These are phyloP conservation scores for Intellagama lesueurii DNA, from an alignment of 2,797 vertebrate genomes.

Conservation along the genomic window DNA sequence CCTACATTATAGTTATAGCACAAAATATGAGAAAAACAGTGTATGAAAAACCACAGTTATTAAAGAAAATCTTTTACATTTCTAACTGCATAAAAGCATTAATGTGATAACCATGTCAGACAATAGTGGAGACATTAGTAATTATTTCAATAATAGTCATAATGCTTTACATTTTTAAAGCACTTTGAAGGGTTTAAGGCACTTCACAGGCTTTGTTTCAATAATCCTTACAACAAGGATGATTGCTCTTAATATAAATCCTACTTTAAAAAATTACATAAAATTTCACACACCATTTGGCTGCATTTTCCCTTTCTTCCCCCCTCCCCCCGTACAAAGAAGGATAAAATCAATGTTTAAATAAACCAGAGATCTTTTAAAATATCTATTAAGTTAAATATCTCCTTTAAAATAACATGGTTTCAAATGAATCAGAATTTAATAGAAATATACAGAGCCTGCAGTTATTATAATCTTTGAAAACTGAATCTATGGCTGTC, in stretches of 20 bases:
- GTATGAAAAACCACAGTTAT: constrained; percentile 9
- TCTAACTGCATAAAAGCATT: not conserved
- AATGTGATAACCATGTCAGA: not conserved
- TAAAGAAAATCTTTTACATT: not conserved
- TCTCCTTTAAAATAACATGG: not conserved
- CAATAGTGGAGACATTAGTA: not conserved
- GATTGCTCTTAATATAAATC: not conserved
- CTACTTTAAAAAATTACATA: not conserved
- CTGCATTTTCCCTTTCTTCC: not conserved
- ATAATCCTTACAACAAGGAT: not conserved
- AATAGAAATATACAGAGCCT: not conserved
- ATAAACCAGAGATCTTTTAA: not conserved
- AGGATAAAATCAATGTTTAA: not conserved
- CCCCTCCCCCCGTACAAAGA: not conserved
- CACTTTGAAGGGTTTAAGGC: not conserved
- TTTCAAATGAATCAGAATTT: not conserved
- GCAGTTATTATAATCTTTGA: not conserved
- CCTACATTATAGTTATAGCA: not conserved
- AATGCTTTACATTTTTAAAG: not conserved
- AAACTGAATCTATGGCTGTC: not conserved
- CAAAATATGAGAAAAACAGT: not conserved
- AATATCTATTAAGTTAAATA: too few relatives aligned
- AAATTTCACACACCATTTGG: not conserved
- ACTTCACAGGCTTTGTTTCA: not conserved
- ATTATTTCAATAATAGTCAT: not conserved